A percentile compares a stretch with the other conserved stretches of the same genome.
These are phyloP conservation scores for Crotophaga sulcirostris DNA, from an alignment of 2,113 vertebrate species.

Conservation along the genomic window DNA sequence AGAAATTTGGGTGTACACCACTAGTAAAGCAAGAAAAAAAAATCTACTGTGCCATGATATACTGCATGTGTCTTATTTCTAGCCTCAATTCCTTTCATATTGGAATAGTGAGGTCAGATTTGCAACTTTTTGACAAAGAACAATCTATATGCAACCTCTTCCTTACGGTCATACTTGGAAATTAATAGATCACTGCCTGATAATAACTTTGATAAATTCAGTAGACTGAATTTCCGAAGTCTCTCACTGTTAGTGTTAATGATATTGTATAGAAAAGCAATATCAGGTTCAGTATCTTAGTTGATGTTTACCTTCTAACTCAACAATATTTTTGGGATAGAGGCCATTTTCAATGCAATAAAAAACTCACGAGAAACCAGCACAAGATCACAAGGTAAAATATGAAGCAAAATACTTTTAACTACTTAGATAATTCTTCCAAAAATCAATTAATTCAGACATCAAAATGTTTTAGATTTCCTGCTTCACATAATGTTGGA, in stretches of 20 bases:
- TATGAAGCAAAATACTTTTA: not conserved
- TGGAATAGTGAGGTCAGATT: not conserved
- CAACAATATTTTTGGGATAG: not conserved
- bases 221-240: not conserved
- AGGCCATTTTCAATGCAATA: not conserved
- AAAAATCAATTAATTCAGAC: not conserved
- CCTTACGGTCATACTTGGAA: not conserved
- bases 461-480: not conserved
- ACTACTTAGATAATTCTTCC: not conserved
- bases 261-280: not conserved
- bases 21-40: not conserved
- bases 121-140: not conserved
- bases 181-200: not conserved
- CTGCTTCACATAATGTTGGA: not conserved
- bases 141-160: not conserved
- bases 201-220: not conserved
- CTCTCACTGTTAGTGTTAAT: not conserved
- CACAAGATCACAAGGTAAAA: not conserved
- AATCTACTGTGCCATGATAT: fast-evolving
- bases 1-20: not conserved
- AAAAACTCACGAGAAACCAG: not conserved
- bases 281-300: not conserved
- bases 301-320: not conserved
- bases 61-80: not conserved
- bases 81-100: not conserved